Conservation (phyloP, 2,797 vertebrate species). For the Hemitrygon akajei region DNA sequence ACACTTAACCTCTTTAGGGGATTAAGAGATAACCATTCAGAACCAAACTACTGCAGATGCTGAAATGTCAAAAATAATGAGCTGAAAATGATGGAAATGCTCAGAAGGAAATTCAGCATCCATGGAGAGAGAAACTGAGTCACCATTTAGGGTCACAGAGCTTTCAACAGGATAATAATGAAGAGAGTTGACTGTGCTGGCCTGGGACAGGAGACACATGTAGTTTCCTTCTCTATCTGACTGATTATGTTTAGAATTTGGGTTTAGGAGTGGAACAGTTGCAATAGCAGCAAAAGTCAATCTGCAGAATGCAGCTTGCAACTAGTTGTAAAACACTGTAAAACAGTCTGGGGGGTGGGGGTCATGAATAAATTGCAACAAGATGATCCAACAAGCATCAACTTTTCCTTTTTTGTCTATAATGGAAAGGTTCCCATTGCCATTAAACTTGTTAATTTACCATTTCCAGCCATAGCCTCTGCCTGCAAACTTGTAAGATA, state of each 20-base stretch:
- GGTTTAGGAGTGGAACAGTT: too few species aligned
- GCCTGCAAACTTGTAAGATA: neutral
- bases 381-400: neutral
- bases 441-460: conserved; percentile 16
- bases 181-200: neutral
- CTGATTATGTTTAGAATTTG: neutral
- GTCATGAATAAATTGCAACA: neutral
- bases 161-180: too few species aligned
- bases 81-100: too few species aligned
- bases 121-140: too few species aligned
- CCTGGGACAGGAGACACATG: neutral
- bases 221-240: neutral
- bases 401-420: neutral
- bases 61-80: too few species aligned
- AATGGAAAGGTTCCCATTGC: conserved; percentile 1
- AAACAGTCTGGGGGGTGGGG: too few species aligned
- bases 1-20: neutral
- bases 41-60: too few species aligned
- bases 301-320: too few species aligned
- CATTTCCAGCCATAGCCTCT: neutral
- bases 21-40: neutral
- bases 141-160: too few species aligned
- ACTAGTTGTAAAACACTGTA: too few species aligned
- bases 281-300: too few species aligned
- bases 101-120: too few species aligned